Base-by-base conservation (phyloP, 1,140 invertebrate species). In the Papilio dardanus region DNA sequence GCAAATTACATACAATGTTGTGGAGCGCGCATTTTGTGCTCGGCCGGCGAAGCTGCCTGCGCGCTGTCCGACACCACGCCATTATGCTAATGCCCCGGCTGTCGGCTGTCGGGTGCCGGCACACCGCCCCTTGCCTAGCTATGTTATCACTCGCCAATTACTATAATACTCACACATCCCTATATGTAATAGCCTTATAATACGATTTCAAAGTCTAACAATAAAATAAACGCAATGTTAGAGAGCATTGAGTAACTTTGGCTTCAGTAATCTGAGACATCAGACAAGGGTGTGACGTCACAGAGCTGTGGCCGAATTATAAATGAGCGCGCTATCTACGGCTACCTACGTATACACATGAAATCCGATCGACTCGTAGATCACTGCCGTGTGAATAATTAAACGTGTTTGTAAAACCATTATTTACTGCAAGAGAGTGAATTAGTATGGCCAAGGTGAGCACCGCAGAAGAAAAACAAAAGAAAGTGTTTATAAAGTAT, bases 141-240 rank as follows among this genome's bases (percentile, higher is more conserved):
- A 69, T 77, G 74, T 74, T 74, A 69, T 65, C 21, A 62, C 42
- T 69, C 33, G 31, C 58, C 58, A 74, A 14, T 77, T 65, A 30
- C 74, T 77, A n/a, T 24, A 62, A 28, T 62, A 24, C 54, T 28
- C 10, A 12, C 10, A 37, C 35, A 3, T 37, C 8, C 14, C 35
- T 12, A 12, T 1, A 37, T 7, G 10, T 37, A 37, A 37, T 12
- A 12, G 35, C 8, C 10, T 3, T 37, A 37, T 37, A 14, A 62
- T 14, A 30, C 3, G 24, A 58, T 12, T 28, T 28, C 28, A 24
- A 54, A 54, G 19, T 28, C 7, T 28, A 62, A 62, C 24, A 62
- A 30, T 28, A 5, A 62, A 24, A 62, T 62, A 30, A 62, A 62
- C 24, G 24, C 21, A 4, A 0, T 62, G 21, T 62, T 62, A 58